A percentile compares a stretch with the other conserved stretches of the same genome.
phyloP scores from a whole-genome alignment of 2,888 invertebrate species.

The Dastarcus helophoroides region DNA sequence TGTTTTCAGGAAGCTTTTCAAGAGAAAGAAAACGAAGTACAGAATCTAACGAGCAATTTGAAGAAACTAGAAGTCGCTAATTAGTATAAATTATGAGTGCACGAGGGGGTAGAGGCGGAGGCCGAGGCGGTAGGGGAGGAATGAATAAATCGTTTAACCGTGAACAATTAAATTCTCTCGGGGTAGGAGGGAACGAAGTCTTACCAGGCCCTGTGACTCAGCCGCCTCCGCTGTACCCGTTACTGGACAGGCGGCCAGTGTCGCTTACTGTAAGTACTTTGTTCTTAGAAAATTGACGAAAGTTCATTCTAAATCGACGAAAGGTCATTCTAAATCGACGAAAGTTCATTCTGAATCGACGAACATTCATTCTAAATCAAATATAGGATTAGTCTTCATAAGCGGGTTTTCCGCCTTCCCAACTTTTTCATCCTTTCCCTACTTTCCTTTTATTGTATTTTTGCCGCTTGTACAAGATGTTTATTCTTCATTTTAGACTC shows the following conservation, averaged over 20 bases:
- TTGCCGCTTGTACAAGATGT: too few relatives aligned
- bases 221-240: slow-evolving; percentile 33
- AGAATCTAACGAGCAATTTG: slow-evolving; percentile 25
- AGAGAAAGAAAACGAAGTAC: slow-evolving; percentile 30
- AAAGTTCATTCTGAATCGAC: too few relatives aligned
- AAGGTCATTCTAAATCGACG: too few relatives aligned
- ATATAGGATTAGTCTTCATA: too few relatives aligned
- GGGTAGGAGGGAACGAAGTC: slow-evolving; percentile 43
- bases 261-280: slow-evolving; percentile 25
- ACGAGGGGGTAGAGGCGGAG: slow-evolving; percentile 41
- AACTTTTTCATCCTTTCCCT: too few relatives aligned
- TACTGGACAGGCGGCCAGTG: slow-evolving; percentile 30
- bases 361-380: too few relatives aligned
- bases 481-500: too few relatives aligned
- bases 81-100: slow-evolving; percentile 32
- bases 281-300: too few relatives aligned
- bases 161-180: slow-evolving; percentile 47
- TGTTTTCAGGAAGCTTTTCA: slow-evolving; percentile 30
- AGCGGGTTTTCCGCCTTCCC: too few relatives aligned
- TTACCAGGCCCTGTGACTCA: slow-evolving; percentile 31
- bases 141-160: slow-evolving; percentile 38
- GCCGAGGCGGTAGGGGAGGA: slow-evolving; percentile 31
- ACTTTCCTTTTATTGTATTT: too few relatives aligned
- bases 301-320: too few relatives aligned
- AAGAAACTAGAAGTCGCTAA: slow-evolving; percentile 31